phyloP scores from a whole-genome alignment of 2,888 invertebrate genomes.

The Urechis unicinctus region DNA sequence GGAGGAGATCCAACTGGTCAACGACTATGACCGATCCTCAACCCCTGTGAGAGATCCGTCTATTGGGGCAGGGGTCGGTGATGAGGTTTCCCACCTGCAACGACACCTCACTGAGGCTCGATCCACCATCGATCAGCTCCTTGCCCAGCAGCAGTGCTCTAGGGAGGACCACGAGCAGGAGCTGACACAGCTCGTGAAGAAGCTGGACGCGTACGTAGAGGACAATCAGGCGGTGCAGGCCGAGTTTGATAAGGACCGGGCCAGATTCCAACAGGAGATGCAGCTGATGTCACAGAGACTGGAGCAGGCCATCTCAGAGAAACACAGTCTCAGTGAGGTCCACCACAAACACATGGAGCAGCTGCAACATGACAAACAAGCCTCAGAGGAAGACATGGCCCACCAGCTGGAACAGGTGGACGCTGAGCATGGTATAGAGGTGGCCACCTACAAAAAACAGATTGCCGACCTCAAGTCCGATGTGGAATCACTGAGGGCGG shows the following conservation, averaged over 20 bases:
- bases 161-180: neutral
- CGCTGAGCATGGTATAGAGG: neutral
- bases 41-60: no score
- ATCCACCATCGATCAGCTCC: constrained; percentile 1
- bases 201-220: constrained; percentile 5
- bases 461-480: neutral
- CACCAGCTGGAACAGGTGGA: neutral
- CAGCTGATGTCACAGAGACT: neutral
- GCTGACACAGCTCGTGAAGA: constrained; percentile 1
- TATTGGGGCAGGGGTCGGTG: no score
- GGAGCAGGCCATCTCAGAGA: neutral
- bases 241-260: constrained; percentile 3
- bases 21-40: no score
- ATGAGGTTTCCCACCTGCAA: no score
- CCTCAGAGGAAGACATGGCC: neutral
- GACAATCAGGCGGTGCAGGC: constrained; percentile 4
- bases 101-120: no score
- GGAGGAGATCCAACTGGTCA: no score
- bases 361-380: neutral
- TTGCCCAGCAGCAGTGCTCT: neutral
- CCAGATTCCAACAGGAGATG: neutral
- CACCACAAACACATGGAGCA: neutral
- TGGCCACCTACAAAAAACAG: neutral
- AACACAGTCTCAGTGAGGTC: neutral
- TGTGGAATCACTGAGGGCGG: constrained; percentile 1